Evolutionary conservation across 2,797 vertebrate genomes (phyloP).

Genomic region (Botia kubotai): DNA sequence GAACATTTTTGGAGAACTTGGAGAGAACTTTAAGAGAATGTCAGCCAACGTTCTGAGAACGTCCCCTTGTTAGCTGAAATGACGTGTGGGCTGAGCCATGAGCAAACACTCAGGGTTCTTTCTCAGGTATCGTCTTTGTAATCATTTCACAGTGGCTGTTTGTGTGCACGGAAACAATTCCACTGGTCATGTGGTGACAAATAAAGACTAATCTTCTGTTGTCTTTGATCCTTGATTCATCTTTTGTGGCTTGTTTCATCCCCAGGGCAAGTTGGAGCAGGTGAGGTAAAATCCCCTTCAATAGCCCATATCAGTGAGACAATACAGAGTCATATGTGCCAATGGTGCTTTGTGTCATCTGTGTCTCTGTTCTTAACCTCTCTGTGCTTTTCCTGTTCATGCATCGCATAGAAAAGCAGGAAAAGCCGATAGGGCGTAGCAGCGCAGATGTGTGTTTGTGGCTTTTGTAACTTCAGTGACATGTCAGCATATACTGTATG

Average conservation of each 20-base stretch:
- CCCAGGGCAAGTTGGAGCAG: constrained; percentile 32
- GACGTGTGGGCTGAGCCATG: not conserved
- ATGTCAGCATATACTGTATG: not conserved
- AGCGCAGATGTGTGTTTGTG: constrained; percentile 9
- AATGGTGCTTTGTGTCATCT: not conserved
- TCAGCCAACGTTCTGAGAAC: too few species aligned
- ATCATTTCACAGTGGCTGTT: not conserved
- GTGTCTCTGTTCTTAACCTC: not conserved
- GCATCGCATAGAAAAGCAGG: constrained; percentile 6
- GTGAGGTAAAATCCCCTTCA: constrained; percentile 19
- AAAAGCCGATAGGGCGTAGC: constrained; percentile 13
- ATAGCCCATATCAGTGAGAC: constrained; percentile 27
- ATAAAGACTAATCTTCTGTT: constrained; percentile 26
- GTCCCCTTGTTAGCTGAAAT: not conserved
- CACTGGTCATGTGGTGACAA: not conserved
- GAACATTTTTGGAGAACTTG: too few species aligned
- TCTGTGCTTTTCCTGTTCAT: constrained; percentile 34
- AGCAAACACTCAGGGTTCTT: not conserved
- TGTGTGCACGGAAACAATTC: not conserved
- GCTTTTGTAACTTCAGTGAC: constrained; percentile 6
- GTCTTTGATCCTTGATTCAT: constrained; percentile 17
- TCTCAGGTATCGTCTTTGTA: not conserved
- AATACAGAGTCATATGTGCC: not conserved
- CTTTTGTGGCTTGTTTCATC: not conserved
- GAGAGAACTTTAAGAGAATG: too few species aligned